Base-by-base conservation (phyloP, 2,113 vertebrate genomes). In the Corythaeola cristata region DNA sequence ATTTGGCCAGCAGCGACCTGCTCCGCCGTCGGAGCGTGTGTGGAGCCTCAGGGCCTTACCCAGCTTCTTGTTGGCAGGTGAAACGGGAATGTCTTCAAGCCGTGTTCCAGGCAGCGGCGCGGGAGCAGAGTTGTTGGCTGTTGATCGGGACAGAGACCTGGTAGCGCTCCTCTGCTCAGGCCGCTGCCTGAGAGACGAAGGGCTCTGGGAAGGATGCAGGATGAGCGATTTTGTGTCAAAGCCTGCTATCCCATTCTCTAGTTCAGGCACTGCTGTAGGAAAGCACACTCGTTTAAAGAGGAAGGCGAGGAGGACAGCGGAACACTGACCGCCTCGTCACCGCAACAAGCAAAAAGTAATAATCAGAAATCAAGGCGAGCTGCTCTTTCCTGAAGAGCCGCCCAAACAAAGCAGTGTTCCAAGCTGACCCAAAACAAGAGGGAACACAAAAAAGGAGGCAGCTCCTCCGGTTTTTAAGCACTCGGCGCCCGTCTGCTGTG, bases 61-160 rank as follows among this genome's bases (percentile, higher is more conserved):
- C 45, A 98, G 98, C 79, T 99, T 99, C 97, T 97, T 99, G 97
- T 80, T 98, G 59, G 98, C 96, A 16, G 98, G 98, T 37, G 98
- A 97, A 11, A 98, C 86, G 3, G 95, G 97, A 64, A 96, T 39
- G 12, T 98, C 98, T 27, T 98, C 98, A 35, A 94, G 74, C 21
- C 83, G 44, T 8, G 76, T 8, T 9, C 82, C n/a, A 32, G 96
- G 78, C 24, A 96, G 95, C 78, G 97, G 95, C 44, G 94, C 27
- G 23, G 97, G 75, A 52, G 96, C 88, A 8, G 98, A 98, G 78
- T 92, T 89, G 94, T 95, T 97, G 11, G 97, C 86, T 59, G 94
- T 58, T 13, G 97, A 71, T 85, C 98, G 97, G 80, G 97, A 97
- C 63, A 98, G 97, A 63, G 94, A 85, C 97, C 98, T 99, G 97